These are phyloP conservation scores for Prunella fulvescens DNA, from an alignment of 2,113 vertebrate genomes.

Conservation along the genomic window DNA sequence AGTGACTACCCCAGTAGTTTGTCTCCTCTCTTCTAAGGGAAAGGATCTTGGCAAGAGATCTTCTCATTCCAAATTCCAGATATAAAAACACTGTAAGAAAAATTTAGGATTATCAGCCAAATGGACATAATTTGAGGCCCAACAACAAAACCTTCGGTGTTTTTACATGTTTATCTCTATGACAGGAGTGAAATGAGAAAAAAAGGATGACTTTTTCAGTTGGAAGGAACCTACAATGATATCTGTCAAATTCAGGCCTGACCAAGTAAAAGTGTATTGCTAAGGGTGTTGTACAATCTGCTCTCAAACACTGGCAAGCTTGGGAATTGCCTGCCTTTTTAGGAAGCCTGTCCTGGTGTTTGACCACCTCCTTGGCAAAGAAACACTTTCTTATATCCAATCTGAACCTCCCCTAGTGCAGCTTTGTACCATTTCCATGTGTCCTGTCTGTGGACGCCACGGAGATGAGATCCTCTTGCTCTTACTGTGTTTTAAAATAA, in stretches of 20 bases:
- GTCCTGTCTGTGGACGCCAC: background rate
- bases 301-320: background rate
- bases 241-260: background rate
- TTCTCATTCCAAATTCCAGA: background rate
- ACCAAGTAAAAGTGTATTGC: background rate
- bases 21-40: background rate
- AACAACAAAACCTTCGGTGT: background rate
- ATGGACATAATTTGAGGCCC: background rate
- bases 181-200: background rate
- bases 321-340: rapidly evolving
- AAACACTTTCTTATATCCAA: background rate
- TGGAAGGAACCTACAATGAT: rapidly evolving
- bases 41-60: background rate
- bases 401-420: background rate
- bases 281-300: background rate
- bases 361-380: rapidly evolving
- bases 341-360: background rate
- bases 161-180: background rate
- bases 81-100: background rate
- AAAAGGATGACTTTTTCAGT: background rate
- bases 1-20: background rate
- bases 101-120: background rate
- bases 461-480: background rate
- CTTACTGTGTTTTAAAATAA: background rate
- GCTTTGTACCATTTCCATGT: rapidly evolving